Evolutionary conservation across 2,113 vertebrate genomes (phyloP), one percentile per base, ranked within the genome.

Genomic region (Anseranas semipalmata): DNA sequence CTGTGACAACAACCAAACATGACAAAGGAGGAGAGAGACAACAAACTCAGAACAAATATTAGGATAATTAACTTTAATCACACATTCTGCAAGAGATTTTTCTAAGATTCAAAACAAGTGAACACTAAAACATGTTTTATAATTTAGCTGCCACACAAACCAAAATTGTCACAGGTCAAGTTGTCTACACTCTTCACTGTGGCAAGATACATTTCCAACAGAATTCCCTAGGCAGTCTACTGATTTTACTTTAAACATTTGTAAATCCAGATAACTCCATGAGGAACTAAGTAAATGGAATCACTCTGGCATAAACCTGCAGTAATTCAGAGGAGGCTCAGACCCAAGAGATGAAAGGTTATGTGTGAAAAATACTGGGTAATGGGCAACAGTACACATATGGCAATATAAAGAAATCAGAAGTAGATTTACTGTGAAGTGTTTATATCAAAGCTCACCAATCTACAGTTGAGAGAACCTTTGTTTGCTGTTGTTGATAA

Each of bases 281-380:
- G 21, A 93, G 72, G 75, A 93, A 32, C 27, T 28, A 50, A 60
- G 48, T 66, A 73, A 90, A 85, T 66, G 67, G 67, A 90, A 17
- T 66, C 71, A 19, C 58, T 79, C 33, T 76, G 39, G 35, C 78
- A 91, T 73, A 70, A 93, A 85, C 21, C 18, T 45, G 30, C 48
- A 73, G 58, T 30, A 79, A 76, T 70, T 85, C 62, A 76, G 67
- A 35, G 10, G 48, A 56, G 75, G 15, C 24, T 87, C 66, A 82
- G 43, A 66, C 67, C 39, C 90, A 56, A 88, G 75, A 66, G 53
- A 66, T 25, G 21, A 76, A 85, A 80, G 71, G 35, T 76, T 73
- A 65, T 52, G 50, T 62, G 85, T 62, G 75, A 92, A 94, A 97
- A 94, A 92, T 33, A 58, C 55, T 46, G 70, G 25, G 68, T 81